Percentiles rank a stretch among this genome's conserved stretches.
These are phyloP conservation scores for Colletes latitarsis DNA, from an alignment of 1,140 invertebrate genomes.

Conservation along the genomic window DNA sequence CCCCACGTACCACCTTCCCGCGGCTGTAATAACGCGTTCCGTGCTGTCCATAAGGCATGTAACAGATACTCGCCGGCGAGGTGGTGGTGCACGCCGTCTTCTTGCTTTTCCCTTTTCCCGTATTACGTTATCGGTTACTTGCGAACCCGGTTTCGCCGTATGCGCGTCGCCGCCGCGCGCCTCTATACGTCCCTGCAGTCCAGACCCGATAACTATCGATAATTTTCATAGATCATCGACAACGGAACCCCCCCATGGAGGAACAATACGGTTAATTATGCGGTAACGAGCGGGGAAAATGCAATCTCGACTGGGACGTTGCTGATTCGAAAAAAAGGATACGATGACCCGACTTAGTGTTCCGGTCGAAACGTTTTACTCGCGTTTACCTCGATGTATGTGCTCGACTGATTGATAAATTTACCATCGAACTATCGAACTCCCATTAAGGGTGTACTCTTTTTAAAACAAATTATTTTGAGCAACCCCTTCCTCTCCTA, in stretches of 20 bases:
- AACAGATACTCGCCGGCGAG: slow-evolving; percentile 55
- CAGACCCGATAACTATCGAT: slow-evolving; percentile 55
- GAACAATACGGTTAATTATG: slow-evolving; percentile 20
- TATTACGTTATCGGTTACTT: slow-evolving; percentile 64
- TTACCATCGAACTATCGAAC: too few species aligned
- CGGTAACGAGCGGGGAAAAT: slow-evolving; percentile 8
- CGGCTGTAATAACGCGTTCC: slow-evolving; percentile 70
- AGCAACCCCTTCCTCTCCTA: too few species aligned
- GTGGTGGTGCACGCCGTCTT: slow-evolving; percentile 30
- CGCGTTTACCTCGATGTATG: too few species aligned
- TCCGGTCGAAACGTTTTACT: too few species aligned
- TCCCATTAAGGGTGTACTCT: too few species aligned
- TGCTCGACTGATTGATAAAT: too few species aligned
- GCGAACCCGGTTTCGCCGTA: not conserved
- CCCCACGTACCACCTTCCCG: slow-evolving; percentile 53
- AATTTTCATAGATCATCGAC: slow-evolving; percentile 49
- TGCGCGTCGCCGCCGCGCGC: slow-evolving; percentile 19
- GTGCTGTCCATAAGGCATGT: slow-evolving; percentile 59
- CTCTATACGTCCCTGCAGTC: slow-evolving; percentile 40
- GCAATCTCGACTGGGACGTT: not conserved
- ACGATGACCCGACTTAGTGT: too few species aligned
- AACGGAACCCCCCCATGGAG: not conserved
- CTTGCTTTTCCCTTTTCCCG: slow-evolving; percentile 59
- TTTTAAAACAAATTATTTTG: too few species aligned
- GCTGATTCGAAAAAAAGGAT: not conserved